Evolutionary conservation across 2,113 vertebrate species (phyloP).

Genomic region (Siniperca knerii): DNA sequence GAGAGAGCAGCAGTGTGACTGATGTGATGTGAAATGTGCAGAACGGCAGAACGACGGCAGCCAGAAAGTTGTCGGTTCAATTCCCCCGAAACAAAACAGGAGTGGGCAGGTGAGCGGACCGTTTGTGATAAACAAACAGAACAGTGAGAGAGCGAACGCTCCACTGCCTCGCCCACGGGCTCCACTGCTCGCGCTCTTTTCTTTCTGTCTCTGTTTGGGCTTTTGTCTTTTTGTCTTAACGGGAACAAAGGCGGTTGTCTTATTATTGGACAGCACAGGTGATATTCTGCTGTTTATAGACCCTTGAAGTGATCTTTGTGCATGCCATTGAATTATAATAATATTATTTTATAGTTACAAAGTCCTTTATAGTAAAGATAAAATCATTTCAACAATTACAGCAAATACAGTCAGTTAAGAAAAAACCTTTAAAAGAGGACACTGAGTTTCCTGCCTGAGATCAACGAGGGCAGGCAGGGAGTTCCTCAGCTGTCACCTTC

Average conservation of each 20-base stretch:
- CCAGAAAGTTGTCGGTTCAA: slow-evolving; percentile 25
- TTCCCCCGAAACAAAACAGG: not conserved
- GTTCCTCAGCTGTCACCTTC: too few species aligned
- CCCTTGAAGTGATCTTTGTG: too few species aligned
- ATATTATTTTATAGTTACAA: too few species aligned
- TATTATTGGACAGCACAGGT: not conserved
- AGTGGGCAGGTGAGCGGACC: not conserved
- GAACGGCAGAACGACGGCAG: slow-evolving; percentile 3
- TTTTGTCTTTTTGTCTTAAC: not conserved
- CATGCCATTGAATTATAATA: too few species aligned
- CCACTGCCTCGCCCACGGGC: not conserved
- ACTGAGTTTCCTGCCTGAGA: too few species aligned
- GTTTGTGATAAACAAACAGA: slow-evolving; percentile 9
- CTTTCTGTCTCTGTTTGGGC: not conserved
- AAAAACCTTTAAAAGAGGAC: too few species aligned
- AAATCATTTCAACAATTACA: too few species aligned
- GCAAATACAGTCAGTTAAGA: too few species aligned
- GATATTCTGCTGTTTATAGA: not conserved
- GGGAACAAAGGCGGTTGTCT: not conserved
- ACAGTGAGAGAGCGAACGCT: not conserved
- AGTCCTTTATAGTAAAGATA: too few species aligned
- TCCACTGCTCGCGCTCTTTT: not conserved
- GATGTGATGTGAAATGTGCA: slow-evolving; percentile 45
- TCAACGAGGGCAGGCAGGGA: too few species aligned
- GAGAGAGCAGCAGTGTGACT: not conserved